Base-by-base conservation (phyloP, 2,797 vertebrate genomes). In the Manis pentadactyla region DNA sequence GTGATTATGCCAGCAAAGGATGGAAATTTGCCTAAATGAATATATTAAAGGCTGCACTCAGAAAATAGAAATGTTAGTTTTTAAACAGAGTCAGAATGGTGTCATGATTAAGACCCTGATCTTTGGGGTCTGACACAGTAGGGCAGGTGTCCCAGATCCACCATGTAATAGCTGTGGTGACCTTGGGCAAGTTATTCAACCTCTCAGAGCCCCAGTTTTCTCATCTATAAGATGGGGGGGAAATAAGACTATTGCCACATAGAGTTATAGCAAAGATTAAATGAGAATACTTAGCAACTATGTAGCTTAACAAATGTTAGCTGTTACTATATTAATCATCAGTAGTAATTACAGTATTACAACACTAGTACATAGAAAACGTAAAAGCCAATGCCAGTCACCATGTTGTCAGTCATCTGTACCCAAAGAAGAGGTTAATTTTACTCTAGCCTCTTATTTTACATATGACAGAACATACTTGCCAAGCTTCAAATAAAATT, bases 1-100 rank as follows among this genome's bases (percentile, higher is more conserved):
- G 68, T 59, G 87, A 97, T 90, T 95, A 87, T 0, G 6, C 92
- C 92, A 95, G 0, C 0, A 94, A 87, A 96, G 93, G 90, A 82
- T 95, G 95, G 96, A 97, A 96, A 97, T 96, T 96, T 93, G 95
- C 97, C 95, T 97, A 97, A 98, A 95, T 95, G 96, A 97, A 97
- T 96, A 96, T 94, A 96, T 97, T 98, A 97, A 94, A 90, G 93
- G 96, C 75, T 87, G 86, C 3, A 77, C 94, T 97, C 94, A 78
- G 79, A 92, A 98, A 97, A 96, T 97, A 95, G 83, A 97, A 94
- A 97, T 78, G 79, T 85, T 92, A 2, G 7, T 55, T 92, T 97
- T 96, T 74, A 96, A 87, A 96, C 63, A 92, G 94, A 95, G 42
- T 89, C 74, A 93, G 96, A 73, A 91, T 17, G 68, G 94, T 93